Evolutionary conservation across 1,140 invertebrate species (phyloP), one percentile per base, ranked within the genome.

Genomic region (Venturia canescens): DNA sequence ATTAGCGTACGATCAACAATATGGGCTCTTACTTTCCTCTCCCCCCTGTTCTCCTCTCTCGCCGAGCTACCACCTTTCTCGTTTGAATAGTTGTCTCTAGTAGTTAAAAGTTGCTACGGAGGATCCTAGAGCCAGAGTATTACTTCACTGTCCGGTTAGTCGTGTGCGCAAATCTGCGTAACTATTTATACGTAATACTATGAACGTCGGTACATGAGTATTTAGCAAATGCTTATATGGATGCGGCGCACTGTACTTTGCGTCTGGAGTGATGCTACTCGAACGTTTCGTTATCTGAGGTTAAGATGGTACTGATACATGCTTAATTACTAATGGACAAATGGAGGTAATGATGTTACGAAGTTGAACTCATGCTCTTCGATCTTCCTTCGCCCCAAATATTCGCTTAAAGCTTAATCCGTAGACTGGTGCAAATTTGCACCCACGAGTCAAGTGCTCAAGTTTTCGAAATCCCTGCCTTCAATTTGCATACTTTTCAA

Each of bases 1-100:
- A 91, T 91, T 90, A 91, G 90, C 87, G 23, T 23, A 26, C 60
- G 88, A 90, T 90, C 89, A 88, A 90, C 90, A 91, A 91, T 91
- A 90, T 89, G 87, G 86, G 83, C 84, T 2, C 23, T 7, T n/a
- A 16, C 50, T 21, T 7, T 34, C 26, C 29, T 31, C n/a, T 69
- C 38, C 26, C 0, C 38, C 48, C 7, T 3, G 3, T 21, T 38
- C 63, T 69, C 31, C 63, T 75, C 74, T 38, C 31, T 0, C 27
- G 63, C 71, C 34, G 34, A 34, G 34, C 34, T 34, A 34, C 34
- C 34, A 34, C 34, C 34, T 34, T 34, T 60, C 4, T 75, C 18
- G 72, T 57, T 21, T 63, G 7, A 53, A 53, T 53, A 53, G 2
- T 53, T 34, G 34, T 53, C 48, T 53, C 13, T 53, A 53, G 13